Base-by-base conservation (phyloP, 1,140 invertebrate species). In the Euwallacea fornicatus region DNA sequence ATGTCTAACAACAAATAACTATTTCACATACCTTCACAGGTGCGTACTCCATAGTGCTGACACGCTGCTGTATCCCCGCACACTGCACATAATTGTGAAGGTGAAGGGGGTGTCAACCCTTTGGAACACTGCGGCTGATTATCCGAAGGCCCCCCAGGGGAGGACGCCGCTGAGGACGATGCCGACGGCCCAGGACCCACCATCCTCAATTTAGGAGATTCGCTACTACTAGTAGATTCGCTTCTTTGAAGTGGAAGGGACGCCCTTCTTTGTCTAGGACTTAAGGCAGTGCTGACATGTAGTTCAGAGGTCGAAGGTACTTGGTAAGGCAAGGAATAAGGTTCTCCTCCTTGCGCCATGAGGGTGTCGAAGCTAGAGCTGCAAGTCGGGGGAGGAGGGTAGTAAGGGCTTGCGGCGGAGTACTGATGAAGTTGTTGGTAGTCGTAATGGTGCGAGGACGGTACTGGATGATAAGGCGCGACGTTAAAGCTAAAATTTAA, bases 31-130 rank as follows among this genome's bases (percentile, higher is more conserved):
- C 69, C 76, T 85, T 99, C 97, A 78, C 94, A 96, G 0, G 98
- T 99, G 50, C 97, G 84, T 0, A 99, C 97, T 0, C 97, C 98
- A 80, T 99, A 99, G 81, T 99, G 97, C 78, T 98, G 96, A 78
- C 98, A 99, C 15, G 97, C 96, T 0, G 98, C 98, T 7, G 95
- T 97, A 82, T 99, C 98, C 0, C 97, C 97, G 81, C 98, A 99
- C 6, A 99, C 98, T 6, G 97, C 97, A 82, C 98, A 99, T 41
- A 98, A 82, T 80, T 98, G 93, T 16, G 93, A 94, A 0, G 91
- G 90, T 2, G 86, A 85, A 0, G 91, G 88, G 7, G 90, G 88
- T 21, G 91, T 85, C 78, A 85, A 80, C 66, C 82, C 80, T 77
- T 82, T 80, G 11, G 81, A 82, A 16, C 78, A 13, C 78, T 80